phyloP scores from a whole-genome alignment of 1,140 invertebrate genomes.

The Frieseomelitta varia region DNA sequence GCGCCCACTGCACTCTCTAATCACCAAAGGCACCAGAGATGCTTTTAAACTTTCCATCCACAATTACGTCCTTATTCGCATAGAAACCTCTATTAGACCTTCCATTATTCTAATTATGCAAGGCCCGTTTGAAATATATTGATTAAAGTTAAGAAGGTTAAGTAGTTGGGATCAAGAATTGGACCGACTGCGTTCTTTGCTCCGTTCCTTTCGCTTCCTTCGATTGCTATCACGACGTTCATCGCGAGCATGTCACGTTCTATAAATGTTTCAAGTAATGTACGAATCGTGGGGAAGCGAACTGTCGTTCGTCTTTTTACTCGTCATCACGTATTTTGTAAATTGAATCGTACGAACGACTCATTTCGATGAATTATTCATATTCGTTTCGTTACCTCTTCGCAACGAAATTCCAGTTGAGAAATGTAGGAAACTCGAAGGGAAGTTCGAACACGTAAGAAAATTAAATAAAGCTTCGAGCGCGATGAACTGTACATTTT shows the following conservation, averaged over 20 bases:
- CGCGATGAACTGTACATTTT: too few relatives aligned
- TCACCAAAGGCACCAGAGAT: slow-evolving; percentile 37
- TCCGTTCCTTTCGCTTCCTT: background rate
- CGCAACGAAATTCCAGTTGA: too few relatives aligned
- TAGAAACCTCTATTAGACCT: slow-evolving; percentile 17
- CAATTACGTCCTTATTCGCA: slow-evolving; percentile 30
- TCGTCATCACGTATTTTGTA: background rate
- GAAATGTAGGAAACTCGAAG: too few relatives aligned
- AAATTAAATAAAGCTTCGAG: too few relatives aligned
- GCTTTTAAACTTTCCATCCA: slow-evolving; percentile 46
- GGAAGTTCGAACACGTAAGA: too few relatives aligned
- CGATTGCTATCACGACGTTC: background rate
- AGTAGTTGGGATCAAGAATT: background rate
- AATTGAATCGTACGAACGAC: background rate
- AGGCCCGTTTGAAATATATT: slow-evolving; percentile 23
- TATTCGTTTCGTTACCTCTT: background rate
- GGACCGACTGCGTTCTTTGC: background rate
- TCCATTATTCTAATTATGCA: slow-evolving; percentile 41
- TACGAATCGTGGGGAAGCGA: too few relatives aligned
- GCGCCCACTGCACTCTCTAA: slow-evolving; percentile 44
- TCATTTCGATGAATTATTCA: background rate
- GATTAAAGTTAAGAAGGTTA: slow-evolving; percentile 24
- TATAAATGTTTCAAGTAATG: background rate
- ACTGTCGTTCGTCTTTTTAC: too few relatives aligned
- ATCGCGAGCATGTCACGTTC: background rate